Evolutionary conservation across 1,140 invertebrate genomes (phyloP), one percentile per base, ranked within the genome.

Genomic region (Megalopta genalis): DNA sequence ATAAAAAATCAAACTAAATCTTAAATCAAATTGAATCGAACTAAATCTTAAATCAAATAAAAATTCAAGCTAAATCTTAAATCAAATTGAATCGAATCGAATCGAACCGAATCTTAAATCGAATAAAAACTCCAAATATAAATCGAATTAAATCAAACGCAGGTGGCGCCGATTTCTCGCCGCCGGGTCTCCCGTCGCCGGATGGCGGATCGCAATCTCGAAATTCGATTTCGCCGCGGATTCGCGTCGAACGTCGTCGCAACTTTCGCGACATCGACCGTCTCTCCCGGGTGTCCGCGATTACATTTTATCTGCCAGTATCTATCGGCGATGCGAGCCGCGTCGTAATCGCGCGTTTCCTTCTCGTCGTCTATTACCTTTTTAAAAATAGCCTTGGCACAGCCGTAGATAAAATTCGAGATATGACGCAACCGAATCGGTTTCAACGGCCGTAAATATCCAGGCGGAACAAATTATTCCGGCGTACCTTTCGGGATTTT

Each of bases 391-490:
- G 23, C 60, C 59, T 49, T 37, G 54, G 32, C 10, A 52, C 37
- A 21, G 7, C 32, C 46, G 18, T 16, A 52, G 39, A 59, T 1
- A 69, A 65, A 72, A 74, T 84, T 70, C 27, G 14, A 32, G 71
- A 27, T 67, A 25, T 65, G 69, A 14, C 49, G 42, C 42, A 75
- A 76, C 49, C 49, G 23, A 37, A 37, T 65, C n/a, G 32, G 37
- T 80, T 74, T 80, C 32, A 63, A 68, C 63, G 18, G 42, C 75
- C 42, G 46, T 57, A 62, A 39, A 78, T 54, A 60, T 27, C 73
- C 75, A 81, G 62, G 80, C 82, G 88, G 87, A 87, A 88, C 88
- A 84, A 86, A 88, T 88, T 83, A 78, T 78, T 52, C 80, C 25
- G 37, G 42, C 64, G 59, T 71, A 63, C 32, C 4, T 32, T 32